Evolutionary conservation across 2,113 vertebrate genomes (phyloP), one percentile per base, ranked within the genome.

Genomic region (Phalacrocorax pelagicus): DNA sequence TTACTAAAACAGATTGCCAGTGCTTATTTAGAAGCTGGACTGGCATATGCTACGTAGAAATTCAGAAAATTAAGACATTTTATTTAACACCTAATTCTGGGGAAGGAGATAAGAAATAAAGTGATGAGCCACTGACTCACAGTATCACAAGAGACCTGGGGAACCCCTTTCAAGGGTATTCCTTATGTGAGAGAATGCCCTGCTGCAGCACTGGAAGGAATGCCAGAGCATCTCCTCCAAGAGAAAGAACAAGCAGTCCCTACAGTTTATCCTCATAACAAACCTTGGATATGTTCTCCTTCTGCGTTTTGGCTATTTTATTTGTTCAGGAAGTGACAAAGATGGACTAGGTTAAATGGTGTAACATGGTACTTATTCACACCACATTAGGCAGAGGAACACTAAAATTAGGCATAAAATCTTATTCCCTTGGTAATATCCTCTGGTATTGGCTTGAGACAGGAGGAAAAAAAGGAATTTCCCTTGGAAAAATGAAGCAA

Each of bases 331-430:
- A 90, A 93, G 59, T 78, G 81, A 82, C 77, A 92, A 94, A 96
- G 86, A 87, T 36, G 62, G 85, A 94, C 85, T 96, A 95, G 97
- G 96, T 96, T 97, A 96, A 97, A 96, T 92, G 92, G 89, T 97
- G 65, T 92, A 97, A 96, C 96, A 79, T 70, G 86, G 90, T 65
- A 94, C 95, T 96, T 94, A 96, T 96, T 95, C 96, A 97, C 94
- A 97, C 95, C 93, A 95, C 96, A 96, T 94, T 97, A 98, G 94
- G 95, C 95, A 92, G 54, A 95, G 82, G 96, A 96, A 96, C 95
- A 96, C 94, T 92, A 96, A 97, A 97, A 96, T 95, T 86, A 96
- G 94, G 96, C 97, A 96, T 96, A 96, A 96, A 89, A 95, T 97
- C 96, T 97, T 97, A 96, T 97, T 97, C 95, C 95, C 97, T 89